Percentiles rank a stretch among this genome's conserved stretches.
phyloP scores from a whole-genome alignment of 1,140 invertebrate genomes.

The Calephelis virginiensis region DNA sequence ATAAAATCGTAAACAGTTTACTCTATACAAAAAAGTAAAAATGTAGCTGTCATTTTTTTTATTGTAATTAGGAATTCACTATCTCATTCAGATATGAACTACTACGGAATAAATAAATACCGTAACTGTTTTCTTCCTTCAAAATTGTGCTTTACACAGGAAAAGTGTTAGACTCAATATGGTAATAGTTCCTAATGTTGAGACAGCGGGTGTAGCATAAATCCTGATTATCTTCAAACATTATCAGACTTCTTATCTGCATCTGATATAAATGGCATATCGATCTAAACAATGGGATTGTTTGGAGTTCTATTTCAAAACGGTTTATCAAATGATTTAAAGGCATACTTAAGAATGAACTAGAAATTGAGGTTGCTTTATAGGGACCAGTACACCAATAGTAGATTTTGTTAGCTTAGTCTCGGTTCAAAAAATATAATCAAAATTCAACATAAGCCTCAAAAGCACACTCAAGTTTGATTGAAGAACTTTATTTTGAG shows the following conservation, averaged over 20 bases:
- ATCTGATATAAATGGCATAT: conserved; percentile 9
- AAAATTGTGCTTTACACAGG: too few relatives aligned
- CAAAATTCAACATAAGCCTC: too few relatives aligned
- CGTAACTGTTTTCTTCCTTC: too few relatives aligned
- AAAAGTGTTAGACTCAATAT: too few relatives aligned
- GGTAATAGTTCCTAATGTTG: neutral
- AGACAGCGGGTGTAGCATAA: conserved; percentile 14
- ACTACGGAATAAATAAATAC: too few relatives aligned
- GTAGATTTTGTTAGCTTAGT: neutral
- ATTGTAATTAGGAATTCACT: too few relatives aligned
- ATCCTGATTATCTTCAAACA: conserved; percentile 17
- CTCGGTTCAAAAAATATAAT: neutral
- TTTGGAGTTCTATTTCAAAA: conserved; percentile 13
- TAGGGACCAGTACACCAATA: neutral
- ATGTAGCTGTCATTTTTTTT: too few relatives aligned
- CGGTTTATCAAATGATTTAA: conserved; percentile 24
- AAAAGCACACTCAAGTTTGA: too few relatives aligned
- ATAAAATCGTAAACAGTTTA: too few relatives aligned
- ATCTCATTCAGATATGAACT: too few relatives aligned
- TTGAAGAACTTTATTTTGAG: too few relatives aligned
- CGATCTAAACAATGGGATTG: conserved; percentile 19
- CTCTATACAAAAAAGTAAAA: too few relatives aligned
- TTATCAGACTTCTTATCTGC: conserved; percentile 13
- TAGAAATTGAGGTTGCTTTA: conserved; percentile 1
- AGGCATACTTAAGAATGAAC: neutral